Percentiles rank a stretch among this genome's conserved stretches.
Evolutionary conservation across 2,888 invertebrate genomes (phyloP).

Genomic region (Lasioglossum malachurum): DNA sequence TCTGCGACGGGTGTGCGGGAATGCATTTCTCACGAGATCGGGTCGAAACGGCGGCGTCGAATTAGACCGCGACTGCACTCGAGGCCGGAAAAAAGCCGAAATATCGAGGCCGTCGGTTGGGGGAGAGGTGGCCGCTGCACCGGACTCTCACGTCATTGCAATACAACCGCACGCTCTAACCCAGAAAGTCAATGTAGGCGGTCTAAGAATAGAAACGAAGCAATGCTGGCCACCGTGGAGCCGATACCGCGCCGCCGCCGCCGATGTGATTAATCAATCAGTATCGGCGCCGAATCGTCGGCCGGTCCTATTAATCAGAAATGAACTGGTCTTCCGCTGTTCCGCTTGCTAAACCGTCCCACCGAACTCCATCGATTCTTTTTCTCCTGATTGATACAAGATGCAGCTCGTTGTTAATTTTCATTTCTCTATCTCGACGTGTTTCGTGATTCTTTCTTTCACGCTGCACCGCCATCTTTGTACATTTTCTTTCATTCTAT

Average conservation of each 20-base stretch:
- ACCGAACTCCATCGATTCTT: not conserved
- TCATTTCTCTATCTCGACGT: not conserved
- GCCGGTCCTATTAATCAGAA: slow-evolving; percentile 35
- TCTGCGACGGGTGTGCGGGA: not conserved
- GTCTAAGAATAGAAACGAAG: slow-evolving; percentile 63
- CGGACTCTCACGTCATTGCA: slow-evolving; percentile 44
- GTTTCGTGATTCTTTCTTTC: not conserved
- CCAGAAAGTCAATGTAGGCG: slow-evolving; percentile 64
- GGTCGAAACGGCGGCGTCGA: slow-evolving; percentile 8
- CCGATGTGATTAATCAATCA: slow-evolving; percentile 60
- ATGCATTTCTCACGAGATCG: not conserved
- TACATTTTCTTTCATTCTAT: not conserved
- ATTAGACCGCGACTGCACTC: not conserved
- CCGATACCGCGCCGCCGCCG: slow-evolving; percentile 46
- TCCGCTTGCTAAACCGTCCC: not conserved
- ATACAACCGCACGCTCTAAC: slow-evolving; percentile 54
- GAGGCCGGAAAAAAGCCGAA: slow-evolving; percentile 1
- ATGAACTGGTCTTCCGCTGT: not conserved
- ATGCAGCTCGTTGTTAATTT: not conserved
- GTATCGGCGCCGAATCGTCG: slow-evolving; percentile 52
- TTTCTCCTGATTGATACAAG: not conserved
- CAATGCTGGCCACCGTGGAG: slow-evolving; percentile 30
- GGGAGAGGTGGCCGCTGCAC: slow-evolving; percentile 24
- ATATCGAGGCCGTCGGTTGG: not conserved
- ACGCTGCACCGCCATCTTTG: too few relatives aligned